Conservation (phyloP, 2,113 vertebrate species). For the Spea multiplicata region DNA sequence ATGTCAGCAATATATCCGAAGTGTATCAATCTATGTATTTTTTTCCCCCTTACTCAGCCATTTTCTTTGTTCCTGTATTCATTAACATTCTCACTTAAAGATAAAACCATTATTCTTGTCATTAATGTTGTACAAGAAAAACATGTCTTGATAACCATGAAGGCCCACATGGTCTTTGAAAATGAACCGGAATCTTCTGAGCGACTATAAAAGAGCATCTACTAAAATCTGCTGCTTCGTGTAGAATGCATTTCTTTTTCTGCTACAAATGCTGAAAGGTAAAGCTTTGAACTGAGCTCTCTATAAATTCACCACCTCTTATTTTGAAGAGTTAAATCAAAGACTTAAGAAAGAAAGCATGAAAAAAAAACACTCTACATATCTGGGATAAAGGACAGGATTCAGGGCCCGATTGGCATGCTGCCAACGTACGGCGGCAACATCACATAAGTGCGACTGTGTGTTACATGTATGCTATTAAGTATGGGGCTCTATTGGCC, state of each 20-base stretch:
- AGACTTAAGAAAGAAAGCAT: background rate
- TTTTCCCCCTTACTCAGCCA: too few relatives aligned
- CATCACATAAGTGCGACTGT: too few relatives aligned
- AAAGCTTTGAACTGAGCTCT: conserved; percentile 32
- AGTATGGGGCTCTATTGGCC: too few relatives aligned
- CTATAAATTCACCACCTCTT: conserved; percentile 29
- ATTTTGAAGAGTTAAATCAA: conserved; percentile 31
- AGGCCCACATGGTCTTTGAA: conserved; percentile 6
- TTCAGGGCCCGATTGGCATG: too few relatives aligned
- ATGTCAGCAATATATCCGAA: too few relatives aligned
- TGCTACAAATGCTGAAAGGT: conserved; percentile 43
- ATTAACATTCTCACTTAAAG: background rate
- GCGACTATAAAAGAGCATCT: background rate
- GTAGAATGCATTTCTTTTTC: conserved; percentile 32
- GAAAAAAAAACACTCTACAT: conserved; percentile 22
- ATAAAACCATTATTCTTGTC: background rate
- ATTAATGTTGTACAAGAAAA: conserved; percentile 4
- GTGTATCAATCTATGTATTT: too few relatives aligned
- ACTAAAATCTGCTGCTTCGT: conserved; percentile 19
- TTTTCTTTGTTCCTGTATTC: background rate
- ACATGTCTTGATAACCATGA: background rate
- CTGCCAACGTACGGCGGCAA: too few relatives aligned
- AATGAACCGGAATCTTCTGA: conserved; percentile 7
- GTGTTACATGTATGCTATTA: too few relatives aligned
- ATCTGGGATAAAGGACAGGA: conserved; percentile 20